Evolutionary conservation across 2,888 invertebrate genomes (phyloP).

Genomic region (Cephonodes hylas): DNA sequence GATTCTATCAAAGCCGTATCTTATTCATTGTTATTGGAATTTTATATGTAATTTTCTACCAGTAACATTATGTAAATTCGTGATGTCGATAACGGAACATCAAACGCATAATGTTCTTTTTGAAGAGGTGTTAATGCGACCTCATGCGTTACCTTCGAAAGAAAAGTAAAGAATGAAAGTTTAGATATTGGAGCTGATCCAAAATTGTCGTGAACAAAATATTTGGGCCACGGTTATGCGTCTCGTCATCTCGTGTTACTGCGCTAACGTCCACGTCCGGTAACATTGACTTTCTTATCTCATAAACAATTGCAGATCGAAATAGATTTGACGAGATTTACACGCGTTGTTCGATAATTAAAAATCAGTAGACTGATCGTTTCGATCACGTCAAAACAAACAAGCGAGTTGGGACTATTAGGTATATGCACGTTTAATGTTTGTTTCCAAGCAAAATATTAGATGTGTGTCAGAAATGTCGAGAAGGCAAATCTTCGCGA

Average conservation of each 20-base stretch:
- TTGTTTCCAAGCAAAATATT: background rate
- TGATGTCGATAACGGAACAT: background rate
- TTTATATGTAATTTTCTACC: conserved; percentile 4
- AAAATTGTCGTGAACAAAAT: conserved; percentile 63
- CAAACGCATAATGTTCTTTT: background rate
- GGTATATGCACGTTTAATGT: background rate
- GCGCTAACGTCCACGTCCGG: conserved; percentile 66
- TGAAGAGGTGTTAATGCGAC: background rate
- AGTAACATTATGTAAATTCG: background rate
- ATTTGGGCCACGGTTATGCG: conserved; percentile 75
- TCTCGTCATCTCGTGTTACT: conserved; percentile 67
- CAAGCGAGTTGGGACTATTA: background rate
- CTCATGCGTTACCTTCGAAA: conserved; percentile 27
- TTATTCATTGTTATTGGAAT: conserved; percentile 46
- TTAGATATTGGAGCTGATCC: conserved; percentile 68
- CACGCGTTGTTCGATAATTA: conserved; percentile 38
- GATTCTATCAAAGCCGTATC: conserved; percentile 53
- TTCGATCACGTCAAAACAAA: conserved; percentile 9
- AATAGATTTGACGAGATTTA: conserved; percentile 57
- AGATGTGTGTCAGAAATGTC: background rate
- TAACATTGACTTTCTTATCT: conserved; percentile 77
- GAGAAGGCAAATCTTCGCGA: background rate
- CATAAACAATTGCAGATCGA: conserved; percentile 60
- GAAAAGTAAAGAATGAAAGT: conserved; percentile 63
- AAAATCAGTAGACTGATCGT: conserved; percentile 21